These are phyloP conservation scores for Pelodiscus sinensis DNA, from an alignment of 2,113 vertebrate species.

Conservation along the genomic window DNA sequence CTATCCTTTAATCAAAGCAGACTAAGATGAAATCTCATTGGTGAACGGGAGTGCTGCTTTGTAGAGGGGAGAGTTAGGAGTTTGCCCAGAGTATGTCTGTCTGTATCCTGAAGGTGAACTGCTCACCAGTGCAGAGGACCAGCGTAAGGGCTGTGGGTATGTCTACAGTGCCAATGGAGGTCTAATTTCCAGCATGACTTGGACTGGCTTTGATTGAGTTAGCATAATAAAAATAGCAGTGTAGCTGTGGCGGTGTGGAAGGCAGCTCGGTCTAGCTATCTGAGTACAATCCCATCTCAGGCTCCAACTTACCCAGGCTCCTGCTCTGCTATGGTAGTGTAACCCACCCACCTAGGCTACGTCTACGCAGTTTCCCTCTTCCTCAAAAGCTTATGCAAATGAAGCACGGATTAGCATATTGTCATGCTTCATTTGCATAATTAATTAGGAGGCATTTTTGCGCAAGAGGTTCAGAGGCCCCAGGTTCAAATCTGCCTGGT, in stretches of 20 bases:
- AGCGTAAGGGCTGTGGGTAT: neutral
- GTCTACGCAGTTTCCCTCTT: too few species aligned
- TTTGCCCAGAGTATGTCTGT: neutral
- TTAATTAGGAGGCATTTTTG: too few species aligned
- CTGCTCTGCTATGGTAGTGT: neutral
- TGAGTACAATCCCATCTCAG: neutral
- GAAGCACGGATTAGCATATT: too few species aligned
- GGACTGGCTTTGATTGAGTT: neutral
- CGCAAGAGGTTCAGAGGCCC: too few species aligned
- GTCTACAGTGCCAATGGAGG: neutral
- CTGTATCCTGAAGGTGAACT: neutral
- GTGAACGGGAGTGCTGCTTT: neutral
- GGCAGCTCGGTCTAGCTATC: neutral
- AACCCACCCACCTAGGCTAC: too few species aligned
- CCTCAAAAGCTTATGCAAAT: too few species aligned
- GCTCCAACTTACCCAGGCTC: too few species aligned
- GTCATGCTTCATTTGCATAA: too few species aligned
- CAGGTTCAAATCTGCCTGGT: too few species aligned
- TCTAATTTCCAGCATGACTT: neutral
- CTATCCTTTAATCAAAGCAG: neutral
- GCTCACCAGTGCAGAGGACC: fast-evolving
- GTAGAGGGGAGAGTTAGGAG: neutral
- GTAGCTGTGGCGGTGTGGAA: neutral
- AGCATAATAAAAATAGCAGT: neutral
- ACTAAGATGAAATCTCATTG: neutral